A percentile compares a stretch with the other conserved stretches of the same genome.
phyloP scores from a whole-genome alignment of 2,888 invertebrate species.

The Aspidapion aeneum region DNA sequence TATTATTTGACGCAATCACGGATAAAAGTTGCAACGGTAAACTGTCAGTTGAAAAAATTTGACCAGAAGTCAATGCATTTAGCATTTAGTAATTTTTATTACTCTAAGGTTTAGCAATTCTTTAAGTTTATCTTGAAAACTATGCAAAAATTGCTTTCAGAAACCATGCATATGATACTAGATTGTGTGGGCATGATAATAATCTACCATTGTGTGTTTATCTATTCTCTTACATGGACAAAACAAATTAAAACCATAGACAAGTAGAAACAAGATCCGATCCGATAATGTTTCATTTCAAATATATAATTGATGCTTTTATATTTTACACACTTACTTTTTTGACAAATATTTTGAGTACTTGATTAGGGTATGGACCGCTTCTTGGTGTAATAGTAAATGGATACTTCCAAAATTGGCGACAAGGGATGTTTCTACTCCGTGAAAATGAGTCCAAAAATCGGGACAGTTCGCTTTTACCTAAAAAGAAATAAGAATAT shows the following conservation, averaged over 20 bases:
- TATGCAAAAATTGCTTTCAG: too few relatives aligned
- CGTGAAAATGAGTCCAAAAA: slow-evolving; percentile 75
- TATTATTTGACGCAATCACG: slow-evolving; percentile 70
- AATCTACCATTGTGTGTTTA: too few relatives aligned
- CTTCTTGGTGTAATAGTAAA: slow-evolving; percentile 69
- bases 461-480: slow-evolving; percentile 79
- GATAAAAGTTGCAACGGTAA: slow-evolving; percentile 68
- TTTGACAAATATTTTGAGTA: slow-evolving; percentile 61
- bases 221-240: too few relatives aligned
- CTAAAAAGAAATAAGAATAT: slow-evolving; percentile 45
- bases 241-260: too few relatives aligned
- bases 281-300: too few relatives aligned
- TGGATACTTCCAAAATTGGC: slow-evolving; percentile 62
- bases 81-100: too few relatives aligned
- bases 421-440: slow-evolving; percentile 73
- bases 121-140: slow-evolving; percentile 37
- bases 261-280: too few relatives aligned
- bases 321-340: too few relatives aligned
- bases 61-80: slow-evolving; percentile 60
- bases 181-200: too few relatives aligned
- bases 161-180: too few relatives aligned
- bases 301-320: too few relatives aligned
- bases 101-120: too few relatives aligned
- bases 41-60: slow-evolving; percentile 69
- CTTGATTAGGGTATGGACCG: slow-evolving; percentile 65